These are phyloP conservation scores for Eretmochelys imbricata DNA, from an alignment of 2,113 vertebrate species.

Conservation along the genomic window DNA sequence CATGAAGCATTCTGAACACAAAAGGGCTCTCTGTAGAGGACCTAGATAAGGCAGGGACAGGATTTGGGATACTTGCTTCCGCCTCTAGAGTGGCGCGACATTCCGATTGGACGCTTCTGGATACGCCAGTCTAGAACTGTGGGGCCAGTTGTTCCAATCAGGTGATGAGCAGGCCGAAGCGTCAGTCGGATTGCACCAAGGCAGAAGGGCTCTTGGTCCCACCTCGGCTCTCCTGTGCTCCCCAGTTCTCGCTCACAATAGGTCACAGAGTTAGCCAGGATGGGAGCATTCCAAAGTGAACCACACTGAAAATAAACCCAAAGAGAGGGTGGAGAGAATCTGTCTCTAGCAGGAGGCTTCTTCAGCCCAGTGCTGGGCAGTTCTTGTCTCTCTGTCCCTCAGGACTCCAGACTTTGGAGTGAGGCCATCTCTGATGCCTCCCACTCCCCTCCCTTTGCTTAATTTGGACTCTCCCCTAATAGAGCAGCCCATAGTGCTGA, in stretches of 20 bases:
- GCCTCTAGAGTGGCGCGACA: neutral
- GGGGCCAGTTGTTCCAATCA: neutral
- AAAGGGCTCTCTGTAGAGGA: neutral
- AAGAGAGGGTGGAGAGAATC: neutral
- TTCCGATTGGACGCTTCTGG: neutral
- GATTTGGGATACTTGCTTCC: neutral
- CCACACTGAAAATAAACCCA: neutral
- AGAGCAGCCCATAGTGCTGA: neutral
- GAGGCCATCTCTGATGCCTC: neutral
- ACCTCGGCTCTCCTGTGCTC: neutral
- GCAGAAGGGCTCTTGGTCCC: rapidly evolving
- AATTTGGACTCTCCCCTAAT: neutral
- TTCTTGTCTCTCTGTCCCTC: neutral
- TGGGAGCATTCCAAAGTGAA: rapidly evolving
- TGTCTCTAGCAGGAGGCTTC: neutral
- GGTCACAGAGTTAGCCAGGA: rapidly evolving
- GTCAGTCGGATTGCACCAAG: neutral
- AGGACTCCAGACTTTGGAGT: neutral
- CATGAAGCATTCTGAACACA: neutral
- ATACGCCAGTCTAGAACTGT: neutral
- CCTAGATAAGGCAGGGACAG: neutral
- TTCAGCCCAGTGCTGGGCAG: neutral
- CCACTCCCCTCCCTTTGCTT: too few relatives aligned
- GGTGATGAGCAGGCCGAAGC: neutral
- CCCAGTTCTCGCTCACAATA: rapidly evolving